Base-by-base conservation (phyloP, 2,797 vertebrate genomes). In the Acanthurus lineatus region DNA sequence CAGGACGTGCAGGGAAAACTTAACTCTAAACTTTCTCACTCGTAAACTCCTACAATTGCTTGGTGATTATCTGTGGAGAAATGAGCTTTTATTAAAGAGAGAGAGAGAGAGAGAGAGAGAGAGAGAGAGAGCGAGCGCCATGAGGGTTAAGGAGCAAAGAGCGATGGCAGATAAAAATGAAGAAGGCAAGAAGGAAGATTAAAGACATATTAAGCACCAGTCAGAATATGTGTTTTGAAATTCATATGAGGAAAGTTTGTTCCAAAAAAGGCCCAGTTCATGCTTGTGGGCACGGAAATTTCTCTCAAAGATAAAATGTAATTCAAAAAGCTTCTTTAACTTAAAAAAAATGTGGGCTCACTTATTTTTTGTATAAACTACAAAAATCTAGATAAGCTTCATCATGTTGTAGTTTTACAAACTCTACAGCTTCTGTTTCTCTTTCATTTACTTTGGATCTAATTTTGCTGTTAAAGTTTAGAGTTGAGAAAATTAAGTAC, bases 31-130 rank as follows among this genome's bases (percentile, higher is more conserved):
- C 47, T 56, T 73, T 86, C 67, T 79, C 80, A 64, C 76, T 77
- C 40, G 60, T 75, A 79, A 86, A 87, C 76, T 75, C 51, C 38
- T 25, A 40, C 69, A 79, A 82, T 81, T 77, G 86, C 80, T 88
- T 75, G 78, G 64, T 77, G 76, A 81, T 83, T 74, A 70, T 83
- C n/a, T 76, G 51, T 28, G 69, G 51, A 65, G 32, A 42, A 64
- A 52, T 65, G 20, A 59, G 49, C 40, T 57, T 82, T 77, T 63
- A 61, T 73, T 76, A 54, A 65, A 42, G 5, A 40, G 2, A 38
- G 32, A 35, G 32, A 35, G 32, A 35, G 6, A 35, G 32, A 35
- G 32, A 35, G 32, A 35, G 32, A 35, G 32, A 35, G 32, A 35
- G 32, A 35, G 28, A 32, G 28, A 32, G 28, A 32, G 67, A 60